Conservation (phyloP, 2,888 invertebrate genomes). For the Hypomecis punctinalis region DNA sequence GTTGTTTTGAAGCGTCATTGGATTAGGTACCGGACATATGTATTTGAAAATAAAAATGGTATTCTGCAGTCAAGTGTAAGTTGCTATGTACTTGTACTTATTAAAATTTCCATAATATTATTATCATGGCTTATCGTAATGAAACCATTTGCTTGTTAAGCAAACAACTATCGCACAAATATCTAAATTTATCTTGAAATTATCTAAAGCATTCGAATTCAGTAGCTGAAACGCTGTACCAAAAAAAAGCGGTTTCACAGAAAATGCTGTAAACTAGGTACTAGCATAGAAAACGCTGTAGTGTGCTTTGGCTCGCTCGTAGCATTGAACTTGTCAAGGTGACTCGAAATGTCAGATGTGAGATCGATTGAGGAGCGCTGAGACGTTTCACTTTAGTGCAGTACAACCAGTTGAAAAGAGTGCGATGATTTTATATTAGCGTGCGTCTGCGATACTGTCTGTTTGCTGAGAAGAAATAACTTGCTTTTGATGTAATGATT, state of each 20-base stretch:
- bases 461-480: neutral
- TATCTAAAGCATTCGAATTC: neutral
- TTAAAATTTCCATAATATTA: no score
- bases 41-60: no score
- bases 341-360: slow-evolving; percentile 44
- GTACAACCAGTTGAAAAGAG: slow-evolving; percentile 10
- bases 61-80: no score
- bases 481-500: no score
- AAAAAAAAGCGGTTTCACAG: no score
- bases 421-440: neutral
- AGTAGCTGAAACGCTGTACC: no score
- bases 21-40: no score
- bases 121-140: neutral
- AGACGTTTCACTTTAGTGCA: slow-evolving; percentile 28
- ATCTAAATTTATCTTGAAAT: neutral
- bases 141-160: neutral
- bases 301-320: slow-evolving; percentile 13
- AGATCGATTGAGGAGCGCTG: slow-evolving; percentile 38
- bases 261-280: neutral
- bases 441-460: neutral
- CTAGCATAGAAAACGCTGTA: neutral
- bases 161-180: neutral
- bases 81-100: no score
- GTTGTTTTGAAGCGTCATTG: no score
- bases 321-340: slow-evolving; percentile 49